Percentiles rank a stretch among this genome's conserved stretches.
Conservation (phyloP, 2,113 vertebrate genomes). For the Chaenogobius annularis region DNA sequence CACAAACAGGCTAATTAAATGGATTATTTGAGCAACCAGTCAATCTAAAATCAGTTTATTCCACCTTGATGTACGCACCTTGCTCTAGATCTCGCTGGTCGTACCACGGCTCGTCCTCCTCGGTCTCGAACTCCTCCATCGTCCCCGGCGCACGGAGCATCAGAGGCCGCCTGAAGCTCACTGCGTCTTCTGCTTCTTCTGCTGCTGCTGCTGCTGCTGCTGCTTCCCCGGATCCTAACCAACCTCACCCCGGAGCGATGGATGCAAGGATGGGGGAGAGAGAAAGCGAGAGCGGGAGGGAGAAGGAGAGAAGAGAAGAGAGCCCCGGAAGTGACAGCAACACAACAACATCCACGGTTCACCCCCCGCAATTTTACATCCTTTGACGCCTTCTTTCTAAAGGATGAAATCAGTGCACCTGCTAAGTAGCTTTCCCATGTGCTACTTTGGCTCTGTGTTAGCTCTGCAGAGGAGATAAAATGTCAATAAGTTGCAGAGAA, state of each 20-base stretch:
- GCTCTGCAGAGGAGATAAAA: neutral
- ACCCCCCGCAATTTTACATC: neutral
- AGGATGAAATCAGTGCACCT: slow-evolving; percentile 22
- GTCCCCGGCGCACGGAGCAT: slow-evolving; percentile 81
- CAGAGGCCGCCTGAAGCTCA: slow-evolving; percentile 28
- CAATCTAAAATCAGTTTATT: neutral
- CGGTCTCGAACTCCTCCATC: slow-evolving; percentile 93
- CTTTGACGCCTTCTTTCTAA: neutral
- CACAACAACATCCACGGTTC: slow-evolving; percentile 29
- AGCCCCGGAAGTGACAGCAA: slow-evolving; percentile 61
- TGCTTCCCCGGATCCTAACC: slow-evolving; percentile 17
- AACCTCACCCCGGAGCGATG: neutral
- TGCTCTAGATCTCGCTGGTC: slow-evolving; percentile 96
- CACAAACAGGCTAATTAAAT: too few relatives aligned
- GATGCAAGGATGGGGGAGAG: neutral
- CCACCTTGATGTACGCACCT: slow-evolving; percentile 73
- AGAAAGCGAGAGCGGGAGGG: too few relatives aligned
- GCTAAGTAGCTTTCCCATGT: slow-evolving; percentile 1
- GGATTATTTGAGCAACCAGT: neutral
- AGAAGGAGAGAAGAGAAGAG: neutral
- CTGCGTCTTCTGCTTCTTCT: neutral
- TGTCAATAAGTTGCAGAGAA: neutral
- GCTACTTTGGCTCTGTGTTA: neutral
- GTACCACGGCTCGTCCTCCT: slow-evolving; percentile 97
- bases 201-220: neutral